These are phyloP conservation scores for Ophion ellenae DNA, from an alignment of 2,888 invertebrate genomes.

Conservation along the genomic window DNA sequence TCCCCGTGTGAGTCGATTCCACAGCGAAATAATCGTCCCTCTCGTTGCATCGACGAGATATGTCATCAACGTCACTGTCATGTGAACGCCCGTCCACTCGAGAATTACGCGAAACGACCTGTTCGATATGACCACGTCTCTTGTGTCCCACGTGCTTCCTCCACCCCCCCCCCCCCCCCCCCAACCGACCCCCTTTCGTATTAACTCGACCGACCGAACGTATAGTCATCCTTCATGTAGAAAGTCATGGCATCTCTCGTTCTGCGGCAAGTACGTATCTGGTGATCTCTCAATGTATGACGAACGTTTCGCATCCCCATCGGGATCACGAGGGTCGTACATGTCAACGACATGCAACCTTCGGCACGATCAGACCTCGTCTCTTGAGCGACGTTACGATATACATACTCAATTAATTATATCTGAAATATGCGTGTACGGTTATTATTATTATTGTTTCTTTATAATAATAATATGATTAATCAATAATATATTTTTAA, in stretches of 20 bases:
- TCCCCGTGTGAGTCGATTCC: background rate
- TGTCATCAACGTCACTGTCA: constrained; percentile 81
- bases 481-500: background rate
- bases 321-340: constrained; percentile 77
- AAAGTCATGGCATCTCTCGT: constrained; percentile 63
- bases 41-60: constrained; percentile 70
- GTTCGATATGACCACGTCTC: constrained; percentile 72
- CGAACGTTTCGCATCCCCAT: constrained; percentile 75
- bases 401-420: too few species aligned
- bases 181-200: background rate
- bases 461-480: constrained; percentile 75
- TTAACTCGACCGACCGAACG: constrained; percentile 63
- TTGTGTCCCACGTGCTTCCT: constrained; percentile 71
- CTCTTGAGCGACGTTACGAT: constrained; percentile 18
- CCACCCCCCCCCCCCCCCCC: background rate
- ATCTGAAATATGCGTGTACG: constrained; percentile 68
- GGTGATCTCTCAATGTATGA: constrained; percentile 61
- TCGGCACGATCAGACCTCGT: constrained; percentile 52
- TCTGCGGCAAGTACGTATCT: constrained; percentile 59
- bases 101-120: constrained; percentile 80
- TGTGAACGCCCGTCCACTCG: constrained; percentile 77
- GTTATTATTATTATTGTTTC: too few species aligned
- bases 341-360: constrained; percentile 78
- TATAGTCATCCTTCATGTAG: constrained; percentile 48
- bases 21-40: constrained; percentile 9